Percentiles rank a stretch among this genome's conserved stretches.
phyloP scores from a whole-genome alignment of 2,888 invertebrate species.

The Luperina nickerlii region DNA sequence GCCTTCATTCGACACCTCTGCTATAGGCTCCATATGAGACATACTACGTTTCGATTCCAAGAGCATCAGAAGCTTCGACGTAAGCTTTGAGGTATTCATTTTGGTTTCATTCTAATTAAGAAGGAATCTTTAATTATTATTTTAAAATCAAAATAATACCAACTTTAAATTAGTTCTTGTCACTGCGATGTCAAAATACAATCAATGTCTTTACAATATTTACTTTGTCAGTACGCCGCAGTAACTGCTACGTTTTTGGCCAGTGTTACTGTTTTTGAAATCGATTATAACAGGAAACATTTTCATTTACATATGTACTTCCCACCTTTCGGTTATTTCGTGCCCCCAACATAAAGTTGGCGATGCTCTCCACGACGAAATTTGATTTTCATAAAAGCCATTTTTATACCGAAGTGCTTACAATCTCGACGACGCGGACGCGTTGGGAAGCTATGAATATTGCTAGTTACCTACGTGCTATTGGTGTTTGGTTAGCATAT shows the following conservation, averaged over 20 bases:
- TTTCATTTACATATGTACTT: slow-evolving; percentile 22
- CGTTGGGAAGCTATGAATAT: slow-evolving; percentile 33
- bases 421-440: slow-evolving; percentile 33
- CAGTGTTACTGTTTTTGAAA: slow-evolving; percentile 24
- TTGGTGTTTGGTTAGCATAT: slow-evolving; percentile 6
- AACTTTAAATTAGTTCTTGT: not conserved
- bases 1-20: not conserved
- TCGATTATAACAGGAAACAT: slow-evolving; percentile 12
- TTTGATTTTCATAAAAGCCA: slow-evolving; percentile 70
- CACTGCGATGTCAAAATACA: slow-evolving; percentile 25
- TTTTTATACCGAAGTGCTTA: slow-evolving; percentile 59
- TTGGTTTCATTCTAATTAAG: not conserved
- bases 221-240: not conserved
- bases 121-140: not conserved
- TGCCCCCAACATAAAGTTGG: slow-evolving; percentile 39
- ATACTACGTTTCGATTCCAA: slow-evolving; percentile 6
- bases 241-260: not conserved
- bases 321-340: slow-evolving; percentile 17
- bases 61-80: not conserved
- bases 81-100: slow-evolving; percentile 46
- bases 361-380: slow-evolving; percentile 60
- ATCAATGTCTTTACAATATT: slow-evolving; percentile 15
- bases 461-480: slow-evolving; percentile 19
- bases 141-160: not conserved
- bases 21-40: slow-evolving; percentile 5